Evolutionary conservation across 2,888 invertebrate species (phyloP).

Genomic region (Philereme transversata): DNA sequence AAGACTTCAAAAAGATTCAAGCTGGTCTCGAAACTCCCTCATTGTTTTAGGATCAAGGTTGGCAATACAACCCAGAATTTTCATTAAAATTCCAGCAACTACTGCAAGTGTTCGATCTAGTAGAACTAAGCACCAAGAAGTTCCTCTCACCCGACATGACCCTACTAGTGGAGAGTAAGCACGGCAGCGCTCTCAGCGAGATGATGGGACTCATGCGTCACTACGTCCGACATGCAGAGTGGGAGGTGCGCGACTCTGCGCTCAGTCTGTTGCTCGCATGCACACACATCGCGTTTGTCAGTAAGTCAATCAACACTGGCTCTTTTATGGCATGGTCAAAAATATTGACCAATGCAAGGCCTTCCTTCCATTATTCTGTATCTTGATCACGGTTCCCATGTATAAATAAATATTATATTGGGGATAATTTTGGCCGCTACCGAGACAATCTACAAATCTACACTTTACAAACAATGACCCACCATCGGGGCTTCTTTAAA

Average conservation of each 20-base stretch:
- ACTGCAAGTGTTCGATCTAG: constrained; percentile 86
- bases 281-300: constrained; percentile 85
- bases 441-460: no score
- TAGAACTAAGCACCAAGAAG: constrained; percentile 86
- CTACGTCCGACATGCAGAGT: constrained; percentile 85
- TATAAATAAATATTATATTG: no score
- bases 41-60: no score
- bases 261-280: constrained; percentile 87
- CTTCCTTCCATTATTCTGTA: no score
- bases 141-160: constrained; percentile 89
- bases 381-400: no score
- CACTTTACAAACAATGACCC: no score
- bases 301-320: constrained; percentile 68
- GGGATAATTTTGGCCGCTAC: no score
- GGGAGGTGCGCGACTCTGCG: constrained; percentile 89
- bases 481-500: no score
- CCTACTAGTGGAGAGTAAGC: constrained; percentile 85
- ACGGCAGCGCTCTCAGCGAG: constrained; percentile 83
- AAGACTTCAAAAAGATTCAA: no score
- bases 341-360: no score
- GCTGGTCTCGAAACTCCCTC: no score
- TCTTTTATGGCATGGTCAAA: no score
- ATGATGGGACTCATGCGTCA: constrained; percentile 85
- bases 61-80: neutral
- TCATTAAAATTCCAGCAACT: constrained; percentile 75